A percentile compares a stretch with the other conserved stretches of the same genome.
phyloP scores from a whole-genome alignment of 2,797 vertebrate species.

The Diglossa cyanea region DNA sequence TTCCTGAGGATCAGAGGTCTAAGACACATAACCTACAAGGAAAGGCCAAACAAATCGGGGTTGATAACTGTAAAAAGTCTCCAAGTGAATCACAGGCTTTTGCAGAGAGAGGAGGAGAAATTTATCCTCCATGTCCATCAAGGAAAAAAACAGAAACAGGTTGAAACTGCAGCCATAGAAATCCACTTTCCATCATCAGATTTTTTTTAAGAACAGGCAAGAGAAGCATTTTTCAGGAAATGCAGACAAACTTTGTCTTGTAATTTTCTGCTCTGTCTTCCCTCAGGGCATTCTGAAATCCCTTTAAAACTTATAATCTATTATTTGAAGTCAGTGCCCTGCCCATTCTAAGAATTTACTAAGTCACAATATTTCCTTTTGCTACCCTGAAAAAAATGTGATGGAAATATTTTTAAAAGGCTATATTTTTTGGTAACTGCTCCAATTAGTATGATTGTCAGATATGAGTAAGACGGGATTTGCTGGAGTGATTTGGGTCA shows the following conservation, averaged over 20 bases:
- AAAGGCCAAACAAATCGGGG: not conserved
- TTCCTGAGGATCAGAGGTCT: not conserved
- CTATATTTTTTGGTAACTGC: not conserved
- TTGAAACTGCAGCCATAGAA: not conserved
- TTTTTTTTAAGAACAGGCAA: not conserved
- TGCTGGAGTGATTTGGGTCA: not conserved
- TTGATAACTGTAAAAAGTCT: not conserved
- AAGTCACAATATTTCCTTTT: slow-evolving; percentile 15
- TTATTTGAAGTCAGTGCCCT: not conserved
- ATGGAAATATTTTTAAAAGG: not conserved
- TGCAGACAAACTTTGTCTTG: not conserved
- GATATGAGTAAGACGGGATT: not conserved
- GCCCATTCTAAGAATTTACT: not conserved
- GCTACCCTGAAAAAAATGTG: not conserved
- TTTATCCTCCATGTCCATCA: not conserved
- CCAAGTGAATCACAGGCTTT: not conserved
- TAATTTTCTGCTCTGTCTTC: not conserved
- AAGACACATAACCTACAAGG: not conserved
- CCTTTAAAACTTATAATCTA: not conserved
- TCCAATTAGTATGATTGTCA: slow-evolving; percentile 18
- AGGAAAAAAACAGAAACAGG: not conserved
- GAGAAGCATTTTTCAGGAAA: not conserved
- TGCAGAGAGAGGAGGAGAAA: not conserved
- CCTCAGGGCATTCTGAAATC: not conserved
- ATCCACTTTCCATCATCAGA: not conserved